Evolutionary conservation across 64 coral and sea anemone genomes (phyloP).

Genomic region (Platygyra sinensis): DNA sequence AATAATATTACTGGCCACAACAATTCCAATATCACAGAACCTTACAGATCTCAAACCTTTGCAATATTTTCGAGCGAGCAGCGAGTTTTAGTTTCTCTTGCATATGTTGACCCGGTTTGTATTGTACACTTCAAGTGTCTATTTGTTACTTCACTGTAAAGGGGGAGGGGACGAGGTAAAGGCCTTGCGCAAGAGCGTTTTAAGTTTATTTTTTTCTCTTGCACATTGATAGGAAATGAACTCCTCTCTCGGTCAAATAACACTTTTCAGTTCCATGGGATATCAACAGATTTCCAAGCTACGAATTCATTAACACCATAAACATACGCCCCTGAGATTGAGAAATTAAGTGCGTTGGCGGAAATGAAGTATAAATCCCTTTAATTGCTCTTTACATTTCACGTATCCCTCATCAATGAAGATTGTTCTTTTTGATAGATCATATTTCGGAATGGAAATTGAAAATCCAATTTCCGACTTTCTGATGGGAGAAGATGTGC

Average conservation of each 20-base stretch:
- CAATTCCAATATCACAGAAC: not conserved
- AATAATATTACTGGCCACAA: not conserved
- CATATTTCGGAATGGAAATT: conserved; percentile 36
- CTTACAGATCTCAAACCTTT: not conserved
- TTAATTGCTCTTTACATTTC: conserved; percentile 49
- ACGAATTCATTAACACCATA: conserved; percentile 24
- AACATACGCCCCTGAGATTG: not conserved
- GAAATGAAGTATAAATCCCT: conserved; percentile 28
- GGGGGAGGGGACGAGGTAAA: conserved; percentile 1
- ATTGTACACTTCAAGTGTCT: conserved; percentile 3
- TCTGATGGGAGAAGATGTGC: not conserved
- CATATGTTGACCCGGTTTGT: not conserved
- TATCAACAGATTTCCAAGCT: conserved; percentile 29
- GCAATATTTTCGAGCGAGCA: not conserved
- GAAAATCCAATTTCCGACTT: conserved; percentile 47
- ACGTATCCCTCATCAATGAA: conserved; percentile 22
- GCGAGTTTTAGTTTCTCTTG: not conserved
- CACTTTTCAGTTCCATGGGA: conserved; percentile 38
- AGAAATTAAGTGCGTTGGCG: conserved; percentile 20
- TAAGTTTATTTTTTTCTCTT: conserved; percentile 25
- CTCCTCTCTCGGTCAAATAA: conserved; percentile 11
- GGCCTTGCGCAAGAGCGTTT: not conserved
- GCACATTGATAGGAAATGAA: conserved; percentile 40
- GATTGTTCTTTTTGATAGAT: conserved; percentile 38
- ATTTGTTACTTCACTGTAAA: conserved; percentile 12